phyloP scores from a whole-genome alignment of 2,888 invertebrate genomes.

The Abscondita cerata region DNA sequence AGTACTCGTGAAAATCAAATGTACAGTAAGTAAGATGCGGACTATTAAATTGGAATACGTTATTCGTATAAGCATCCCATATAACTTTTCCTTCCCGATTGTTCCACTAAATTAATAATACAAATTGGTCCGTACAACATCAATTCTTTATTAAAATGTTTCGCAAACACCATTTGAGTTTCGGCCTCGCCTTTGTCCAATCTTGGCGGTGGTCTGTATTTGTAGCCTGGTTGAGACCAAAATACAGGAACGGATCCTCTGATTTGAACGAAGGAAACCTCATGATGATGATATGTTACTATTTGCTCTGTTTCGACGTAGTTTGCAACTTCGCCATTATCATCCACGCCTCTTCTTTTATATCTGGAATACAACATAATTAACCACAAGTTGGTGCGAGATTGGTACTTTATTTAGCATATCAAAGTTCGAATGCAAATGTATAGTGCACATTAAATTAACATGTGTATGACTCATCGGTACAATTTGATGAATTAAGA shows the following conservation, averaged over 20 bases:
- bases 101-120: slow-evolving; percentile 91
- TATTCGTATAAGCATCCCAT: slow-evolving; percentile 89
- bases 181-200: slow-evolving; percentile 87
- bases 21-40: slow-evolving; percentile 87
- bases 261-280: slow-evolving; percentile 87
- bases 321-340: slow-evolving; percentile 93
- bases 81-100: slow-evolving; percentile 87
- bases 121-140: slow-evolving; percentile 76
- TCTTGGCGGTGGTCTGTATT: slow-evolving; percentile 94
- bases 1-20: slow-evolving; percentile 99
- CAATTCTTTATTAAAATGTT: slow-evolving; percentile 86
- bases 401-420: no score
- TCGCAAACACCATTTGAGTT: slow-evolving; percentile 85
- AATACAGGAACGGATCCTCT: slow-evolving; percentile 97
- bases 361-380: no score
- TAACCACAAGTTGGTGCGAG: no score
- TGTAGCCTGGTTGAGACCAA: slow-evolving; percentile 98
- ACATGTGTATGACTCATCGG: no score
- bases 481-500: no score
- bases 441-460: no score
- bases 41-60: slow-evolving; percentile 83
- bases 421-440: no score
- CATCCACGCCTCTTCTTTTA: slow-evolving; percentile 93
- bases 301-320: slow-evolving; percentile 99
- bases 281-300: slow-evolving; percentile 76